Evolutionary conservation across 2,888 invertebrate genomes (phyloP).

Genomic region (Brachynemurus nebulosus): DNA sequence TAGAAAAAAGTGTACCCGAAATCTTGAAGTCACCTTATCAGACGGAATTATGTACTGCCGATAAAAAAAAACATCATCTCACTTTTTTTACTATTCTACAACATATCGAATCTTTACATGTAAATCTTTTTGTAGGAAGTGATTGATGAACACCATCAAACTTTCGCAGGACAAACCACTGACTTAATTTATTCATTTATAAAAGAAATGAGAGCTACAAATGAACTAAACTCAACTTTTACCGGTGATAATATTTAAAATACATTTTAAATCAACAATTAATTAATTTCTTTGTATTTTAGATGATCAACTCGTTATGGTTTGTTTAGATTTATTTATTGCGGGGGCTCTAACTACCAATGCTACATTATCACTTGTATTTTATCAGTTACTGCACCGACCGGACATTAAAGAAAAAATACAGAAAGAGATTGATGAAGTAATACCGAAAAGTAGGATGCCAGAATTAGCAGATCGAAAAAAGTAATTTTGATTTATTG

Average conservation of each 20-base stretch:
- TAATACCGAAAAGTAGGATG: conserved; percentile 30
- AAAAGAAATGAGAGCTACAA: conserved; percentile 37
- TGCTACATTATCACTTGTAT: conserved; percentile 43
- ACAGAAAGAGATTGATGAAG: conserved; percentile 37
- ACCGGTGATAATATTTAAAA: conserved; percentile 27
- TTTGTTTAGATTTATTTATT: conserved; percentile 52
- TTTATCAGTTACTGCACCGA: conserved; percentile 42
- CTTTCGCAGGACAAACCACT: conserved; percentile 30
- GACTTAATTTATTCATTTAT: conserved; percentile 52
- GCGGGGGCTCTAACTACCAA: conserved; percentile 52
- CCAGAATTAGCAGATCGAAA: conserved; percentile 33
- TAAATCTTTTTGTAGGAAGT: conserved; percentile 30
- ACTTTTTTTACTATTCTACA: too few species aligned
- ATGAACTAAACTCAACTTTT: conserved; percentile 27
- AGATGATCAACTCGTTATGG: conserved; percentile 49
- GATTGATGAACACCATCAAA: conserved; percentile 40
- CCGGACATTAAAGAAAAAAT: conserved; percentile 43
- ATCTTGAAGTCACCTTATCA: too few species aligned
- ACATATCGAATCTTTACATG: too few species aligned
- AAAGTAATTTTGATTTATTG: conserved; percentile 26
- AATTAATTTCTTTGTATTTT: conserved; percentile 21
- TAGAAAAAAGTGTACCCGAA: too few species aligned
- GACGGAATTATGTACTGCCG: too few species aligned
- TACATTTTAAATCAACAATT: neutral
- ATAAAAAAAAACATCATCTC: too few species aligned